Evolutionary conservation across 2,888 invertebrate species (phyloP), one percentile per base, ranked within the genome.

Genomic region (Caenorhabditis angaria): DNA sequence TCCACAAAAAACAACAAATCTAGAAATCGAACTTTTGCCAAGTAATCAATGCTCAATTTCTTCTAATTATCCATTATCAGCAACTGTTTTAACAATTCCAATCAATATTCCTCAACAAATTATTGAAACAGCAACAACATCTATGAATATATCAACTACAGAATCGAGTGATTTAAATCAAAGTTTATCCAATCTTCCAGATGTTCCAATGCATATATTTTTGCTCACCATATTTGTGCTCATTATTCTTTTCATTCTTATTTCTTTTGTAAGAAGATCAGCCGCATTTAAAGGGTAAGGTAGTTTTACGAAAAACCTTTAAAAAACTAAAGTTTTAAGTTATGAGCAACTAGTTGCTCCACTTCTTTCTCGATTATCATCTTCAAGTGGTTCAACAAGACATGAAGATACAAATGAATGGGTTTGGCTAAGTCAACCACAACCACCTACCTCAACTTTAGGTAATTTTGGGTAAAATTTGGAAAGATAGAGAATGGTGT

Each of bases 301-400:
- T 50, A 29, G 4, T 35, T 18, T 24, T 50, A 47, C 8, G 22
- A 57, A 28, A 28, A 56, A 22, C 20, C 29, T 20, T n/a, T 14
- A 35, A 55, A 14, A 1, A 53, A n/a, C 18, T 32, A 41, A 25
- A 54, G 32, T 41, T 69, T 72, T 51, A 55, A 81, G 85, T n/a
- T 85, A 85, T 67, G 85, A 85, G 57, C 84, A 85, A 61, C 74
- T 85, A 27, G 85, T 85, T 6, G 83, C 75, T 53, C 85, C 85
- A 22, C 64, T 85, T 27, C 63, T 85, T 60, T 85, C 85, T 29
- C 67, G 83, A 14, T 67, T 85, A 20, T 82, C 83, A 3, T 80
- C 83, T 8, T 75, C 79, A 0, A 71, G 76, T 28, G 70, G 77
- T 20, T 65, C 69, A 8, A 50, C 66, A 0, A 29, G 68, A 51